Evolutionary conservation across 2,888 invertebrate genomes (phyloP), one percentile per base, ranked within the genome.

Genomic region (Melitaea athalia): DNA sequence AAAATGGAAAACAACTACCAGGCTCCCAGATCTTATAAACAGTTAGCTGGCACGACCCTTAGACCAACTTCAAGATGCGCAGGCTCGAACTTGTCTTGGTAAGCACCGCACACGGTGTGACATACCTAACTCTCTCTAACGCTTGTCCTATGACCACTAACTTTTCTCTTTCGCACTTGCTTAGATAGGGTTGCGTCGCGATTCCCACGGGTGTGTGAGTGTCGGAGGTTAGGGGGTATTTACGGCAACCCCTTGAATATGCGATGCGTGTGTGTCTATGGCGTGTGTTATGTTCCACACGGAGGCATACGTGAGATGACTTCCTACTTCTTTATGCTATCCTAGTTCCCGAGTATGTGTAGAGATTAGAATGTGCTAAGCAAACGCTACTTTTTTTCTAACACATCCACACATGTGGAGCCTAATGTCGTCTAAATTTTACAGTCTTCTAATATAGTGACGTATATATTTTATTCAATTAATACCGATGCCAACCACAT

Each of bases 1-100:
- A 92, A 92, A 92, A 92, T 92, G 92, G 91, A 92, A 92, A 92
- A 91, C 92, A 91, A 86, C 79, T 90, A 92, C 91, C 87, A 91
- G 92, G 92, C 75, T 76, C 72, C 59, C 88, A 92, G 87, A 85
- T 72, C 68, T 73, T 66, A 61, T 69, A 63, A 85, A 85, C 75
- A 86, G 87, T 86, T 75, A 76, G 76, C 77, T 77, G 78, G 82
- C 81, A 81, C 86, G 85, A 91, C 92, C 92, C 92, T 88, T 88
- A 85, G 79, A 81, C 74, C 77, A 77, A 77, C 79, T 81, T 86
- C 83, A 90, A 92, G 91, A 89, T 86, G 89, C 88, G 88, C 91
- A 88, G 85, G 88, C 88, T 89, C 90, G 78, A 83, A 86, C 84
- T 82, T 83, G 80, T 87, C 88, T 89, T 85, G 76, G 77, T 75